Percentiles rank a stretch among this genome's conserved stretches.
phyloP scores from a whole-genome alignment of 2,113 vertebrate species.

The Microcebus griseorufus region DNA sequence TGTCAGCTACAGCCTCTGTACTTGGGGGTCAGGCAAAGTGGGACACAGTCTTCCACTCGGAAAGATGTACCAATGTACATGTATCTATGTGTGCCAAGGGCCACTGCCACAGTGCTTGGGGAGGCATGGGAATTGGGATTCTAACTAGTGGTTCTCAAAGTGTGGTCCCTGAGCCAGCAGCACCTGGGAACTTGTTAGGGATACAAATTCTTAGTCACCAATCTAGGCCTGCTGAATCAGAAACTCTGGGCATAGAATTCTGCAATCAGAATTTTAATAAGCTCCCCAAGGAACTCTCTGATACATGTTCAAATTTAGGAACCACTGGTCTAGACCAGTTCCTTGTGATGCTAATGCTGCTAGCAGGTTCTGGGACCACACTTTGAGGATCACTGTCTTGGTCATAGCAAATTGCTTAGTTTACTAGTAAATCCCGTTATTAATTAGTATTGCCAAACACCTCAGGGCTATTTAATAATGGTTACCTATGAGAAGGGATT shows the following conservation, averaged over 20 bases:
- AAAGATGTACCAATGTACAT: neutral
- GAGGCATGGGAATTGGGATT: neutral
- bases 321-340: neutral
- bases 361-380: neutral
- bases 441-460: neutral
- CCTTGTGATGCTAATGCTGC: neutral
- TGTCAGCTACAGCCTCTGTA: neutral
- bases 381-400: neutral
- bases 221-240: neutral
- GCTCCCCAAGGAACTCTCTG: neutral
- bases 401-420: neutral
- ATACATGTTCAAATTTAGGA: neutral
- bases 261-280: neutral
- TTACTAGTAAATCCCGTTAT: neutral
- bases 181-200: neutral
- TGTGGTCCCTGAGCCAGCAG: neutral
- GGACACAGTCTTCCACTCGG: neutral
- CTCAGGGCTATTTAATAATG: neutral
- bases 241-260: neutral
- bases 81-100: neutral
- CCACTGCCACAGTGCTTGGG: neutral
- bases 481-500: neutral
- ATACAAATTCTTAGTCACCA: neutral
- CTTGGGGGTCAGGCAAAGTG: neutral
- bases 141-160: neutral